Percentiles rank a stretch among this genome's conserved stretches.
Conservation (phyloP, 1,140 invertebrate species). For the Paraescarpia echinospica region DNA sequence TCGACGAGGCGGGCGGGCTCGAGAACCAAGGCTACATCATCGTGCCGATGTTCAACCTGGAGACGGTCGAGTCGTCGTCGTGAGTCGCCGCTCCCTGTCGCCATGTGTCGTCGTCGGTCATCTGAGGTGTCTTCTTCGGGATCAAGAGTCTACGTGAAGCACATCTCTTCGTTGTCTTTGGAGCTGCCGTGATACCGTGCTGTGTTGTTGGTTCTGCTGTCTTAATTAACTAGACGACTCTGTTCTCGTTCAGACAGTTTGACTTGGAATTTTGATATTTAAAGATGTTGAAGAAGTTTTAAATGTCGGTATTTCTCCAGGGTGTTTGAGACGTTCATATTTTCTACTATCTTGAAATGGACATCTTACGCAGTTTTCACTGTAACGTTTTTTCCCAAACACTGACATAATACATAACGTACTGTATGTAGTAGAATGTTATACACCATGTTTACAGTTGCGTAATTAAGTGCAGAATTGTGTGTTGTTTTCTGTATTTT, state of each 20-base stretch:
- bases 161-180: no score
- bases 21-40: slow-evolving; percentile 4
- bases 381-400: neutral
- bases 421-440: neutral
- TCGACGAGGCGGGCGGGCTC: neutral
- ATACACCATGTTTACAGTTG: neutral
- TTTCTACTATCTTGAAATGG: neutral
- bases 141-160: neutral
- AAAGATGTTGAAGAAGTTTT: neutral
- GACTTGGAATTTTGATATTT: neutral
- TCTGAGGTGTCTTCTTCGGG: neutral
- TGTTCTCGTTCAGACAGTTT: neutral
- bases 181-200: neutral
- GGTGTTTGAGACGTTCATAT: neutral
- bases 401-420: no score
- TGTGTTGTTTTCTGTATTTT: neutral
- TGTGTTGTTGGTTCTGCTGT: neutral
- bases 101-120: neutral
- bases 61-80: neutral
- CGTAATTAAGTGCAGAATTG: neutral
- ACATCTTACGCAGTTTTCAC: neutral
- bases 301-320: neutral
- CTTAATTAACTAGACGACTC: neutral
- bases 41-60: neutral
- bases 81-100: neutral